Conservation (phyloP, 2,888 invertebrate species). For the Tetheella fluctuosa region DNA sequence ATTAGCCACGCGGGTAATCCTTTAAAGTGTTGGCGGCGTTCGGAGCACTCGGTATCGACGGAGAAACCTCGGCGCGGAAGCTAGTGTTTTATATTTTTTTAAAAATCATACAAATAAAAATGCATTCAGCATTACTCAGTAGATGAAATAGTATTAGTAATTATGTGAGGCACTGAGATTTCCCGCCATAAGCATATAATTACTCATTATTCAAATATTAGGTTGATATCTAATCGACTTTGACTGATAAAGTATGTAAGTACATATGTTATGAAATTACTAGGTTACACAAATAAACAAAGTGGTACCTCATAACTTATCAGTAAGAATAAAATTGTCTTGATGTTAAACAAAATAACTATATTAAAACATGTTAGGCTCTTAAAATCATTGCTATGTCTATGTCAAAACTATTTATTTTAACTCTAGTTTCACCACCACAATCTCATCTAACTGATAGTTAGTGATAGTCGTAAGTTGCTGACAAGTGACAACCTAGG, state of each 20-base stretch:
- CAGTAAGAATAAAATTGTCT: background rate
- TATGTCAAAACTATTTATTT: too few relatives aligned
- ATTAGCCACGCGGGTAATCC: too few relatives aligned
- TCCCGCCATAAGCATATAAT: background rate
- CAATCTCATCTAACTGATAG: too few relatives aligned
- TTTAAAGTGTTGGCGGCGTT: too few relatives aligned
- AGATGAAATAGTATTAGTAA: background rate
- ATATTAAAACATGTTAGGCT: background rate
- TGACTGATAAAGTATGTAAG: constrained; percentile 3
- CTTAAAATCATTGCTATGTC: too few relatives aligned
- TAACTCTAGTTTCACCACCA: too few relatives aligned
- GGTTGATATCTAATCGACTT: background rate
- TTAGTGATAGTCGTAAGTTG: too few relatives aligned
- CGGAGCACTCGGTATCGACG: too few relatives aligned
- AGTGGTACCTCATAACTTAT: background rate
- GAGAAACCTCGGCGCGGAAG: too few relatives aligned
- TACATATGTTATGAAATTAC: background rate
- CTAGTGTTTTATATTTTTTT: too few relatives aligned
- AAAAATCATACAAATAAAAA: too few relatives aligned
- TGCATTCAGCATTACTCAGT: background rate
- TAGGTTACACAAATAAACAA: background rate
- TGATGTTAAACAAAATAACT: background rate
- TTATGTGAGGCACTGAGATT: background rate
- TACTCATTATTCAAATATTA: background rate
- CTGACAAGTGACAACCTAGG: too few relatives aligned